These are phyloP conservation scores for Andrena hattorfiana DNA, from an alignment of 2,888 invertebrate genomes.

Conservation along the genomic window DNA sequence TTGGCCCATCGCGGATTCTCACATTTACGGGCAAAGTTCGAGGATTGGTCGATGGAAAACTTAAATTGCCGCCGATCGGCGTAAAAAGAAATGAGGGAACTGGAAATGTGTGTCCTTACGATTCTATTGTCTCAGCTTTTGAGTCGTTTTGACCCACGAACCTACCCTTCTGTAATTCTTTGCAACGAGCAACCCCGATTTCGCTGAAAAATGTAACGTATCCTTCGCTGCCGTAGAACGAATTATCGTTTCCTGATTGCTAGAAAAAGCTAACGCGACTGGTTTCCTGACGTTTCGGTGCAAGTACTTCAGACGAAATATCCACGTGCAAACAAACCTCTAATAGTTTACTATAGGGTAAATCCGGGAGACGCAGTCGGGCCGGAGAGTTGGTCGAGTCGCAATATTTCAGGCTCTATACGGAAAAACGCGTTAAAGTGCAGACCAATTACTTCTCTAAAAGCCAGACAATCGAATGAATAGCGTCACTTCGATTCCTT, in stretches of 20 bases:
- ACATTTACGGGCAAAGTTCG: conserved; percentile 21
- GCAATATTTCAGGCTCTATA: no score
- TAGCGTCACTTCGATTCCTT: no score
- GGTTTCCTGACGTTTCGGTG: neutral
- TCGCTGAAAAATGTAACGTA: no score
- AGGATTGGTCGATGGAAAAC: conserved; percentile 9
- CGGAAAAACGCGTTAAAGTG: no score
- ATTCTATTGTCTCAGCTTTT: neutral
- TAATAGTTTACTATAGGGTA: neutral
- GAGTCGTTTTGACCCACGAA: neutral
- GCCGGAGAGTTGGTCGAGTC: no score
- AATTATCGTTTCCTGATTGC: neutral
- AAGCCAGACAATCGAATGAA: no score
- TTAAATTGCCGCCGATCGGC: conserved; percentile 13
- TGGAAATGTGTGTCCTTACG: conserved; percentile 4
- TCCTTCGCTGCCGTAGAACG: no score
- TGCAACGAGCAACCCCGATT: no score
- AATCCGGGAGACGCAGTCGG: no score
- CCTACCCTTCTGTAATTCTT: neutral
- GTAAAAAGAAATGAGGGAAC: conserved; percentile 13
- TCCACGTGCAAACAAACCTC: no score
- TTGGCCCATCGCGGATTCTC: neutral
- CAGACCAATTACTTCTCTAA: no score
- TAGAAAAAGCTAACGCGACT: neutral
- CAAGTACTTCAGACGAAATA: neutral